Percentiles rank a stretch among this genome's conserved stretches.
Conservation (phyloP, 2,888 invertebrate species). For the Aelia acuminata region DNA sequence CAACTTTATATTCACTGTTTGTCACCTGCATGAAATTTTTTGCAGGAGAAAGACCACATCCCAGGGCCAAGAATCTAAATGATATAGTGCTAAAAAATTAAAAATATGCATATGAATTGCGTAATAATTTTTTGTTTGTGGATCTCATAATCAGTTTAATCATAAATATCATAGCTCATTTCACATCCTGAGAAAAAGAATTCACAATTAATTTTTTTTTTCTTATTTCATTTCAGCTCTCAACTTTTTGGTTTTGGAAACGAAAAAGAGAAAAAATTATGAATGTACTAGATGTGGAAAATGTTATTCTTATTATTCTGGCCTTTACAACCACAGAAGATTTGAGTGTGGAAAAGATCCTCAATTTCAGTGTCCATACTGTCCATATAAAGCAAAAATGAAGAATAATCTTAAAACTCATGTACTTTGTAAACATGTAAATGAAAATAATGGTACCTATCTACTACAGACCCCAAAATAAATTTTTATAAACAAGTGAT, state of each 20-base stretch:
- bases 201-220: background rate
- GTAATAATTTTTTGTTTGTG: background rate
- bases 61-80: no score
- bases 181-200: background rate
- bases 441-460: background rate
- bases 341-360: conserved; percentile 72
- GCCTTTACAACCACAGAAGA: conserved; percentile 66
- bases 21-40: no score
- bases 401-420: conserved; percentile 64
- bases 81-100: no score
- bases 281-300: conserved; percentile 58
- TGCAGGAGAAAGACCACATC: no score
- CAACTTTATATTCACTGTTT: no score
- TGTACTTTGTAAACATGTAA: conserved; percentile 60
- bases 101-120: no score
- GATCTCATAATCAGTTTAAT: background rate
- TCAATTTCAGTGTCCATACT: conserved; percentile 70
- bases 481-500: background rate
- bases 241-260: conserved; percentile 67
- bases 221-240: background rate
- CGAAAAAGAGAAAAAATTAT: conserved; percentile 39
- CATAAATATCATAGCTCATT: background rate
- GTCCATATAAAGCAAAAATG: conserved; percentile 67
- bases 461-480: background rate
- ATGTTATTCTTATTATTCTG: conserved; percentile 51